phyloP scores from a whole-genome alignment of 1,140 invertebrate genomes.

The Odontomachus brunneus region DNA sequence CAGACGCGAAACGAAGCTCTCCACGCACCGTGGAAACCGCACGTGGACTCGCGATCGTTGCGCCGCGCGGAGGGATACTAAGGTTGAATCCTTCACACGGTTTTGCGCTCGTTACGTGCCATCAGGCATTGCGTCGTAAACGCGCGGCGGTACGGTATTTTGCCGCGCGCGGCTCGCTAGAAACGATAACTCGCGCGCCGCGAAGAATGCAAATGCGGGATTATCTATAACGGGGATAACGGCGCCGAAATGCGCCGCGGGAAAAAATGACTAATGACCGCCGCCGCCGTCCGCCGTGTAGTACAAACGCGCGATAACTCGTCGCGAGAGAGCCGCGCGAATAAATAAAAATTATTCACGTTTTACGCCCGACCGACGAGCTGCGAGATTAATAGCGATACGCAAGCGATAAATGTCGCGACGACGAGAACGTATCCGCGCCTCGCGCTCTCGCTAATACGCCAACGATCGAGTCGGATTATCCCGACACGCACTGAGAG shows the following conservation, averaged over 20 bases:
- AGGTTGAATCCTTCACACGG: conserved; percentile 69
- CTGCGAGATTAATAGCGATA: conserved; percentile 25
- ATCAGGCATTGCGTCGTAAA: conserved; percentile 63
- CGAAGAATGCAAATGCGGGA: conserved; percentile 39
- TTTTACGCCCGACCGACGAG: conserved; percentile 2
- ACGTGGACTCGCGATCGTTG: conserved; percentile 20
- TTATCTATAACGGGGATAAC: conserved; percentile 27
- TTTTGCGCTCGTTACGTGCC: conserved; percentile 71
- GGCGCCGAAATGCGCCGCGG: conserved; percentile 20
- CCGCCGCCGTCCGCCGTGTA: too few species aligned
- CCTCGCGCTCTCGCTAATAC: background rate
- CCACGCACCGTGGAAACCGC: conserved; percentile 25
- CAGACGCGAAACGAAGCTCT: conserved; percentile 28
- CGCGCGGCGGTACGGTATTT: conserved; percentile 57
- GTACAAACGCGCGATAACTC: background rate
- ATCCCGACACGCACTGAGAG: too few species aligned
- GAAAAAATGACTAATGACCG: conserved; percentile 32
- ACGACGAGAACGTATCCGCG: background rate
- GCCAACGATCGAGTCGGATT: too few species aligned
- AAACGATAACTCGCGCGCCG: conserved; percentile 43
- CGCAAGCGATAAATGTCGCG: conserved; percentile 35
- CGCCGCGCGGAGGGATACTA: background rate
- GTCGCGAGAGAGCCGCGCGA: background rate
- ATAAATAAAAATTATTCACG: conserved; percentile 33
- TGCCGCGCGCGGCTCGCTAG: conserved; percentile 11